A percentile compares a stretch with the other conserved stretches of the same genome.
phyloP scores from a whole-genome alignment of 2,888 invertebrate species.

The Cosmorhoe ocellata region DNA sequence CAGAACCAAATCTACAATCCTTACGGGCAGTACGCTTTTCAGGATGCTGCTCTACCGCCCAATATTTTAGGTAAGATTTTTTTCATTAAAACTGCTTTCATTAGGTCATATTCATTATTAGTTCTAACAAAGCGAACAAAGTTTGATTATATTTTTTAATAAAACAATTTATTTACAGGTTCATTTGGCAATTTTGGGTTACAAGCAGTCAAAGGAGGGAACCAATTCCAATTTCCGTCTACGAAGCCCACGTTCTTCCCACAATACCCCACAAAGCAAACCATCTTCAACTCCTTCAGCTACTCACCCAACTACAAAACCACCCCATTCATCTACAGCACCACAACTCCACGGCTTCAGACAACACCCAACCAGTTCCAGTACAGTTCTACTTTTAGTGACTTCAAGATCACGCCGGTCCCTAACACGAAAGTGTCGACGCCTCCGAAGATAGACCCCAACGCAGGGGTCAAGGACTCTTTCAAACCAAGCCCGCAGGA shows the following conservation, averaged over 20 bases:
- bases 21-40: conserved; percentile 63
- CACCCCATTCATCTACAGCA: conserved; percentile 55
- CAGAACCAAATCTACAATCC: conserved; percentile 51
- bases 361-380: conserved; percentile 61
- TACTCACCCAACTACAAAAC: conserved; percentile 65
- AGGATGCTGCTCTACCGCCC: conserved; percentile 64
- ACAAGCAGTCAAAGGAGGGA: conserved; percentile 78
- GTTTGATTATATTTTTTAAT: too few relatives aligned
- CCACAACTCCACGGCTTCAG: conserved; percentile 64
- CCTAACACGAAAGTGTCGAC: conserved; percentile 67
- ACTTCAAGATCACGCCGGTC: conserved; percentile 73
- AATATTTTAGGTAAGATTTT: conserved; percentile 67
- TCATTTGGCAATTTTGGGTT: conserved; percentile 84
- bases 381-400: conserved; percentile 63
- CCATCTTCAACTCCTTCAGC: conserved; percentile 68
- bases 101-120: too few relatives aligned
- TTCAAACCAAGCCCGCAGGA: conserved; percentile 78
- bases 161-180: conserved; percentile 54
- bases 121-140: too few relatives aligned
- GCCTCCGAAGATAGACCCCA: conserved; percentile 66
- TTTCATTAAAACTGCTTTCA: not conserved
- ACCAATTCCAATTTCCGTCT: conserved; percentile 61
- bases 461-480: conserved; percentile 53
- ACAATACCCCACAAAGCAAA: conserved; percentile 67
- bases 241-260: conserved; percentile 70